Evolutionary conservation across 2,113 vertebrate species (phyloP).

Genomic region (Hydropotes inermis): DNA sequence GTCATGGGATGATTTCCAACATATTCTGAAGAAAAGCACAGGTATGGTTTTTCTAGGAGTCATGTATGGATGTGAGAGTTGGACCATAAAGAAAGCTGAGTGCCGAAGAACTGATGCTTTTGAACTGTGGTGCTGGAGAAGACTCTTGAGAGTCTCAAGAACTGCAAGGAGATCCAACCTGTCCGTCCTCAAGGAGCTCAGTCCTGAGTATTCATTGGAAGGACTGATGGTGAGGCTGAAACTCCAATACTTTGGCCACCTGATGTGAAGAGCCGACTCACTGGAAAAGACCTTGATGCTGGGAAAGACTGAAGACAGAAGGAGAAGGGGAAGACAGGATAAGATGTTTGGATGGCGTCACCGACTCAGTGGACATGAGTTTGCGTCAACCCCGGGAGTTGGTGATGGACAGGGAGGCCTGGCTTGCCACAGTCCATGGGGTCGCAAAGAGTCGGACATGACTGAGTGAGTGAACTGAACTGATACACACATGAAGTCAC

Average conservation of each 20-base stretch:
- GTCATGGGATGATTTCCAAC: background rate
- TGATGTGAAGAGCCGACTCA: rapidly evolving
- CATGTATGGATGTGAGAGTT: background rate
- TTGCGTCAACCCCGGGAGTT: background rate
- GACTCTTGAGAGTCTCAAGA: background rate
- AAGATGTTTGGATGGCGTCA: background rate
- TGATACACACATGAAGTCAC: background rate
- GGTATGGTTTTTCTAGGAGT: background rate
- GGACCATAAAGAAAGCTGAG: background rate
- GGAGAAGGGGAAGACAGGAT: background rate
- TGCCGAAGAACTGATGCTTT: rapidly evolving
- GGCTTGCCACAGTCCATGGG: rapidly evolving
- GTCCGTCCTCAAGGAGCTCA: background rate
- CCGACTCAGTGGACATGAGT: background rate
- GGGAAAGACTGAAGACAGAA: background rate
- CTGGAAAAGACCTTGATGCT: background rate
- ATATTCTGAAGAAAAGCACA: background rate
- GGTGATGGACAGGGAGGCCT: background rate
- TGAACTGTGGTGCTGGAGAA: background rate
- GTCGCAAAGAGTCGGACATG: rapidly evolving
- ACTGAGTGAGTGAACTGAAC: background rate
- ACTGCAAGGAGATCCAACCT: background rate
- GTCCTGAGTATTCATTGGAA: background rate
- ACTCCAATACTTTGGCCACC: background rate
- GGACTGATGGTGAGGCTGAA: background rate